These are phyloP conservation scores for Drosophila austrosaltans DNA, from an alignment of 2,888 invertebrate species.

Conservation along the genomic window DNA sequence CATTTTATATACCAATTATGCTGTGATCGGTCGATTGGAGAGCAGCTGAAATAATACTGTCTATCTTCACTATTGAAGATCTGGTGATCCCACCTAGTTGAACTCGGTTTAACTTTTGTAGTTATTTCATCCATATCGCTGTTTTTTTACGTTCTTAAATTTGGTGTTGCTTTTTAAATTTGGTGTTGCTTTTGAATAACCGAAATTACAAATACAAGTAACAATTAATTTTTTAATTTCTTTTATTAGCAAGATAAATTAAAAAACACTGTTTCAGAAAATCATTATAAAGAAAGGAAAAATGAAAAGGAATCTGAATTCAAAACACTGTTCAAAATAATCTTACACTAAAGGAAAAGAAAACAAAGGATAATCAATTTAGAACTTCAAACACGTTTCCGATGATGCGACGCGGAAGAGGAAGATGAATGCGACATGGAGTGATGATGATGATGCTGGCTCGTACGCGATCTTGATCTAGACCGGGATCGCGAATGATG, in stretches of 20 bases:
- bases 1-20: too few relatives aligned
- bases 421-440: conserved; percentile 61
- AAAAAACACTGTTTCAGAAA: conserved; percentile 23
- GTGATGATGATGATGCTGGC: conserved; percentile 60
- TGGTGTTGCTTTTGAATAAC: too few relatives aligned
- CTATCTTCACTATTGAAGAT: too few relatives aligned
- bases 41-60: too few relatives aligned
- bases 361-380: neutral
- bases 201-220: too few relatives aligned
- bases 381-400: conserved; percentile 59
- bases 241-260: conserved; percentile 10
- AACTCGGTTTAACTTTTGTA: too few relatives aligned
- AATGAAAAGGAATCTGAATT: conserved; percentile 21
- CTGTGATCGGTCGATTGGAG: too few relatives aligned
- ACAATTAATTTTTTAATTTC: neutral
- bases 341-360: neutral
- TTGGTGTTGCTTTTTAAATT: too few relatives aligned
- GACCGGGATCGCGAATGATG: conserved; percentile 75
- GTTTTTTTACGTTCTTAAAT: too few relatives aligned
- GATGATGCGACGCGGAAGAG: conserved; percentile 59
- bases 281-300: conserved; percentile 23
- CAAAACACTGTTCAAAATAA: conserved; percentile 12
- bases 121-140: too few relatives aligned
- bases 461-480: conserved; percentile 64
- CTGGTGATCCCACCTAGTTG: too few relatives aligned